A percentile compares a stretch with the other conserved stretches of the same genome.
Evolutionary conservation across 1,140 invertebrate species (phyloP).

Genomic region (Lanistes nyassanus): DNA sequence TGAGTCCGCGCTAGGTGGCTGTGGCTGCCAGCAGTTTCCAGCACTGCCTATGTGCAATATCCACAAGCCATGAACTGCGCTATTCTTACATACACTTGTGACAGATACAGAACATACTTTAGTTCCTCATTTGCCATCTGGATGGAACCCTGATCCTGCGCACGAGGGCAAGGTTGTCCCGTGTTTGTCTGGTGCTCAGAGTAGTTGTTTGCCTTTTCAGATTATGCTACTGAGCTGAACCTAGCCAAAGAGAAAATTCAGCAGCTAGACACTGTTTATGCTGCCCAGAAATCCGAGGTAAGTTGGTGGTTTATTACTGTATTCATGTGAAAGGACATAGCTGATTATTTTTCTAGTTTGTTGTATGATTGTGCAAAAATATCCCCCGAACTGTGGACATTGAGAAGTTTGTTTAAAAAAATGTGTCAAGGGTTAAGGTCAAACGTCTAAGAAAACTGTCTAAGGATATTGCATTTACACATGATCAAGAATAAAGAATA

Average conservation of each 20-base stretch:
- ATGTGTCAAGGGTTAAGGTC: neutral
- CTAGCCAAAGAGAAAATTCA: conserved; percentile 57
- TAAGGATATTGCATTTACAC: neutral
- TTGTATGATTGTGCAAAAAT: neutral
- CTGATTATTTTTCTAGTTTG: neutral
- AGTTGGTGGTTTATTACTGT: conserved; percentile 14
- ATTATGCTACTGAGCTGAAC: conserved; percentile 59
- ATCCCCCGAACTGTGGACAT: neutral
- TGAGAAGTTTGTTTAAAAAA: neutral
- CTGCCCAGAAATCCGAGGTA: conserved; percentile 56
- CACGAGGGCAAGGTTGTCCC: neutral
- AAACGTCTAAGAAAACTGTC: neutral
- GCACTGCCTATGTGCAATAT: neutral
- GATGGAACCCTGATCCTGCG: neutral
- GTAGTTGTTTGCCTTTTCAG: conserved; percentile 42
- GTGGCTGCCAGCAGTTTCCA: neutral
- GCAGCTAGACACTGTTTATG: conserved; percentile 43
- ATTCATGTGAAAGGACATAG: neutral
- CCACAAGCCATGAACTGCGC: neutral
- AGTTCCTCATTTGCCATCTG: neutral
- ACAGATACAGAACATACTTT: neutral
- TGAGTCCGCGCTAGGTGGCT: neutral
- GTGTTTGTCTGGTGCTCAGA: neutral
- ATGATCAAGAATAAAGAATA: neutral
- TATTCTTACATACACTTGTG: neutral